Base-by-base conservation (phyloP, 2,113 vertebrate species). In the Campylomormyrus numenius region DNA sequence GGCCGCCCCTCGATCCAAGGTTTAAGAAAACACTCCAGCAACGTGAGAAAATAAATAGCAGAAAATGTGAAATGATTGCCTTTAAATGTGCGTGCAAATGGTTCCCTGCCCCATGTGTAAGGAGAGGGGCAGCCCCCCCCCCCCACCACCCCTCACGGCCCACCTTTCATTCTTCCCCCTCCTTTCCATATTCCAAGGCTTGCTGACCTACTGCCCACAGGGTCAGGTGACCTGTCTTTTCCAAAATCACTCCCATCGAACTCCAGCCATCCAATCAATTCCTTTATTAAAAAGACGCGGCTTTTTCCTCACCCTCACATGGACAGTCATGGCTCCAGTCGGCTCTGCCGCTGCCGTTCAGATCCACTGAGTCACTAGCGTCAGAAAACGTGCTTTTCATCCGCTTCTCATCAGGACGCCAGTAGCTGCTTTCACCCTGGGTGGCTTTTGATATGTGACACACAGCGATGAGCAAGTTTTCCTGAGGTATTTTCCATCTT, bases 21-120 rank as follows among this genome's bases (percentile, higher is more conserved):
- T 90, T 85, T 85, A 90, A 85, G 80, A 90, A 90, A 90, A 90
- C 83, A 90, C 31, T 27, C 52, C 53, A n/a, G 52, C 39, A 15
- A 9, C 0, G 19, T 85, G 53, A 56, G 53, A 90, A 85, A 90
- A 85, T 66, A 90, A 90, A 90, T 58, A 85, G 46, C 48, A 39
- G 27, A 27, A 80, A 89, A 89, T 89, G 35, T 85, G 39, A 90
- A 85, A 90, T 86, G 80, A 85, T 62, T 58, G 83, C 80, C 42
- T 24, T 45, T 89, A 62, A 85, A 84, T 85, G 35, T 24, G 39
- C n/a, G 21, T 85, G 84, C n/a, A 89, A 89, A 85, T 85, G 42
- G 53, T 50, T 31, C 46, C 50, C 48, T 45, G 77, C 17, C 15
- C 35, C 27, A 17, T 21, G 35, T 58, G 35, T 15, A 31, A 10